Conservation (phyloP, 2,888 invertebrate species). For the Drosophila rubida region DNA sequence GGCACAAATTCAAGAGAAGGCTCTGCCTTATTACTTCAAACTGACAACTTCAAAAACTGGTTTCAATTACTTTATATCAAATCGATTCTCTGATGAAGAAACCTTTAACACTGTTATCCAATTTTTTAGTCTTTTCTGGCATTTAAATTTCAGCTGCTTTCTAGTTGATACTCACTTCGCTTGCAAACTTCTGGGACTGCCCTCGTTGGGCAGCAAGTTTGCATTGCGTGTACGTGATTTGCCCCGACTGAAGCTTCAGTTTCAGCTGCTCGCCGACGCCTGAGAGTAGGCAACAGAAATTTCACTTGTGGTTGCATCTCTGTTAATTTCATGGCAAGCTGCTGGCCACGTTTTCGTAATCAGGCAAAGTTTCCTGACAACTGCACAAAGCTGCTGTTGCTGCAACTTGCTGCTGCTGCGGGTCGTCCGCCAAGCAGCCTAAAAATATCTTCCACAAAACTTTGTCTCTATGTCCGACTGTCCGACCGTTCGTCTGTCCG, state of each 20-base stretch:
- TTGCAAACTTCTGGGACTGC: background rate
- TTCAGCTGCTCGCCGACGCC: conserved; percentile 31
- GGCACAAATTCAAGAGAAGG: background rate
- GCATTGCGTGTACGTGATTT: conserved; percentile 65
- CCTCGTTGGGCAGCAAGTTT: conserved; percentile 44
- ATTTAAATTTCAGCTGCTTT: too few relatives aligned
- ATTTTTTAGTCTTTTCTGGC: too few relatives aligned
- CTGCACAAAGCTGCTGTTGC: conserved; percentile 62
- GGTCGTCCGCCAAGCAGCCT: conserved; percentile 43
- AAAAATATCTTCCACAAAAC: conserved; percentile 69
- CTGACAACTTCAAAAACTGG: too few relatives aligned
- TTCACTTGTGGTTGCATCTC: conserved; percentile 72
- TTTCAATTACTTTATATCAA: too few relatives aligned
- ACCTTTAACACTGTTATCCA: too few relatives aligned
- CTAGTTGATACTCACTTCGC: too few relatives aligned
- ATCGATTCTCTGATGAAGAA: too few relatives aligned
- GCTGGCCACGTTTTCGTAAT: conserved; percentile 76
- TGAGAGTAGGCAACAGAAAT: conserved; percentile 65
- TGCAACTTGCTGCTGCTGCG: conserved; percentile 44
- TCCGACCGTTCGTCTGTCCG: background rate
- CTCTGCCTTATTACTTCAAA: background rate
- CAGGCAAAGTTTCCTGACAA: conserved; percentile 76
- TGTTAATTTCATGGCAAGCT: conserved; percentile 75
- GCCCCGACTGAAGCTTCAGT: conserved; percentile 1
- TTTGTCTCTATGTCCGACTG: conserved; percentile 37